Evolutionary conservation across 1,140 invertebrate genomes (phyloP), one percentile per base, ranked within the genome.

Genomic region (Nephotettix cincticeps): DNA sequence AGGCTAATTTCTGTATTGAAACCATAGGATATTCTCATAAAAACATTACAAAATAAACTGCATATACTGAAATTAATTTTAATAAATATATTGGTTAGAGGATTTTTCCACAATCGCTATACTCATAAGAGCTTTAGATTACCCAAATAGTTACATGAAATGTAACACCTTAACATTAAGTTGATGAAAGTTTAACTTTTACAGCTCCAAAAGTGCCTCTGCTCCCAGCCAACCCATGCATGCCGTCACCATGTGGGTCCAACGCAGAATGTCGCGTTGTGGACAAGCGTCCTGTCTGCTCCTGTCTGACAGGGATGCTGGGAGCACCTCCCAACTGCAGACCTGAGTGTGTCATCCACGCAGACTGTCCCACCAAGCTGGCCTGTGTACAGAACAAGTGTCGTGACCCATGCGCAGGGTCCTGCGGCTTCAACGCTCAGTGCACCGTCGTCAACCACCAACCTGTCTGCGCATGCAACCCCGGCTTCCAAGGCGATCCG

Each of bases 231-330:
- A 87, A 92, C 78, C 91, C 90, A 21, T 94, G 93, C 75, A 76
- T 89, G 47, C 90, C 91, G 40, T 92, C 91, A 65, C 92, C 91
- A 0, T 96, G 94, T 80, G 93, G 93, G 3, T 86, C 90, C 0
- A 93, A 95, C 78, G 87, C 93, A 1, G 86, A 90, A 36, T 96
- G 93, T 76, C 85, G 87, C 4, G 87, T 89, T 56, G 83, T 90
- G 25, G 87, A 86, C 58, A 84, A 86, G 25, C 85, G 89, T 71
- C 87, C 92, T 0, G 87, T 92, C 14, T 96, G 93, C 79, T 88
- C 86, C 0, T 94, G 93, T 78, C 83, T 89, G 67, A 81, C 86
- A 0, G 90, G 90, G 23, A 94, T 93, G 84, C 88, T 93, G 25
- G 93, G 84, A 19, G 77, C 78, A 25, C 82, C 83, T 23, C 81